Evolutionary conservation across 2,113 vertebrate genomes (phyloP).

Genomic region (Cinclus cinclus): DNA sequence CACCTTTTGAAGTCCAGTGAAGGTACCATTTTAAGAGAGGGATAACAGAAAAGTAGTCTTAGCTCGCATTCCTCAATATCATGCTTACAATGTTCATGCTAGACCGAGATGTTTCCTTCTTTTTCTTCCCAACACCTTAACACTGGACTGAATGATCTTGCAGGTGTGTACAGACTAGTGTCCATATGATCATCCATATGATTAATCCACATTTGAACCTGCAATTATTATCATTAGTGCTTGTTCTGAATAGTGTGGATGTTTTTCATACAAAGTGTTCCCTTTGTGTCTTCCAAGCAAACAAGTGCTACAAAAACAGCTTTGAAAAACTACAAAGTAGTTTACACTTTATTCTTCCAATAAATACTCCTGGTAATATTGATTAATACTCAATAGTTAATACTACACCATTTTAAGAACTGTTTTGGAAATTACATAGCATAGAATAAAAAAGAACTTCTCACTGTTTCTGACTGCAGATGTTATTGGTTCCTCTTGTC

Average conservation of each 20-base stretch:
- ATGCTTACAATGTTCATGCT: background rate
- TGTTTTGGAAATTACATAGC: background rate
- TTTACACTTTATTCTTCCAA: background rate
- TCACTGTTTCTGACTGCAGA: background rate
- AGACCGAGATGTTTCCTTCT: conserved; percentile 2
- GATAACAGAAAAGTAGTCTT: background rate
- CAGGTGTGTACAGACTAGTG: background rate
- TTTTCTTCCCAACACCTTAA: background rate
- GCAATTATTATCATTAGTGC: conserved; percentile 12
- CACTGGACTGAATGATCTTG: background rate
- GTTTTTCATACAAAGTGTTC: conserved; percentile 8
- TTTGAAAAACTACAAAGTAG: background rate
- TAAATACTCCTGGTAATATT: background rate
- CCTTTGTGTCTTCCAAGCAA: background rate
- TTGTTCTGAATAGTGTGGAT: conserved; percentile 18
- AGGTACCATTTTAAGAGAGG: background rate
- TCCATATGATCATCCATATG: background rate
- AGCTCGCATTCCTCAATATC: background rate
- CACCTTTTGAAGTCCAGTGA: background rate
- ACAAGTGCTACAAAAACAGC: background rate
- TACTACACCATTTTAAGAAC: background rate
- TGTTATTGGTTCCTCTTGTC: background rate
- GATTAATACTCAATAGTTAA: background rate
- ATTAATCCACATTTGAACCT: conserved; percentile 11
- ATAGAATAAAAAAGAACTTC: background rate